Conservation (phyloP, 2,888 invertebrate genomes). For the Eulithis prunata region DNA sequence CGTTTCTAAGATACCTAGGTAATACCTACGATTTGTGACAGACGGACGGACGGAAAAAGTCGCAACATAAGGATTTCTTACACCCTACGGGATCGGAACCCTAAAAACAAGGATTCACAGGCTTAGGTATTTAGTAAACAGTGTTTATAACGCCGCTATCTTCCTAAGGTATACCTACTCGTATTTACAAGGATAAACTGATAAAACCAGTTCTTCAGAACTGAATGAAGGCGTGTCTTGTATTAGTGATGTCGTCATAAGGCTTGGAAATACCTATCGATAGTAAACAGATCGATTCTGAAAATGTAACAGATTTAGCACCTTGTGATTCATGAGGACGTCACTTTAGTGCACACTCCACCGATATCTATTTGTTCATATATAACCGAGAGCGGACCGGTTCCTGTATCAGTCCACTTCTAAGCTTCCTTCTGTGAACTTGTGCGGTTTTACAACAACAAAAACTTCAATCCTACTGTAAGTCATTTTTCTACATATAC, state of each 20-base stretch:
- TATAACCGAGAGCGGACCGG: conserved; percentile 28
- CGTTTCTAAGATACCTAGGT: too few relatives aligned
- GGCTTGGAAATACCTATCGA: conserved; percentile 17
- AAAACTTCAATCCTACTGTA: neutral
- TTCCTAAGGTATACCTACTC: neutral
- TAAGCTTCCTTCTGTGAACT: conserved; percentile 26
- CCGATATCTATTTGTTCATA: conserved; percentile 33
- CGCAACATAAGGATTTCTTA: too few relatives aligned
- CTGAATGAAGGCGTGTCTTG: conserved; percentile 31
- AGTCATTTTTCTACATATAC: neutral
- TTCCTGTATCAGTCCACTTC: conserved; percentile 32
- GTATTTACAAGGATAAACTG: conserved; percentile 8
- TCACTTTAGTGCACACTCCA: conserved; percentile 25
- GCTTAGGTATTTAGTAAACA: neutral
- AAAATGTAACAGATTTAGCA: conserved; percentile 27
- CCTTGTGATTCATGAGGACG: conserved; percentile 36
- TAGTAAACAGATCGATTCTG: conserved; percentile 27
- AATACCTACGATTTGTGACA: too few relatives aligned
- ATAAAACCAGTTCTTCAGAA: conserved; percentile 3
- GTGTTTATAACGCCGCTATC: conserved; percentile 25
- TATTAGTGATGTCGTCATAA: conserved; percentile 23
- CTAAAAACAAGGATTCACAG: too few relatives aligned
- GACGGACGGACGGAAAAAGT: too few relatives aligned
- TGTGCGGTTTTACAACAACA: conserved; percentile 24
- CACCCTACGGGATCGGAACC: too few relatives aligned